These are phyloP conservation scores for Hyphantria cunea DNA, from an alignment of 1,140 invertebrate genomes.

Conservation along the genomic window DNA sequence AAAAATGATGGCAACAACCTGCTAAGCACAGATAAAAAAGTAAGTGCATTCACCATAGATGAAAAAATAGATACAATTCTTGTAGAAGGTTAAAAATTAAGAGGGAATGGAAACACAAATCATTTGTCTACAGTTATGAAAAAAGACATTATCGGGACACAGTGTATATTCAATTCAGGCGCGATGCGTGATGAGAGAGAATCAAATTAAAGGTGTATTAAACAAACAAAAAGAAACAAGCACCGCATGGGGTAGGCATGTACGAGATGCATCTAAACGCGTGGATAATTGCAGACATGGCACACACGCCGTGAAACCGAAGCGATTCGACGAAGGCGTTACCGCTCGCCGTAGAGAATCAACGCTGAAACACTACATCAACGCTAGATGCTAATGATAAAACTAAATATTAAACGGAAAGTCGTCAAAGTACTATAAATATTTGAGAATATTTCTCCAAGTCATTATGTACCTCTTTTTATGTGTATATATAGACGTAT, in stretches of 20 bases:
- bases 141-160: too few species aligned
- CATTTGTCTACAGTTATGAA: not conserved
- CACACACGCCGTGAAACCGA: constrained; percentile 20
- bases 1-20: not conserved
- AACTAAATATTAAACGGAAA: constrained; percentile 15
- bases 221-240: constrained; percentile 16
- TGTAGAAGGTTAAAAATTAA: too few species aligned
- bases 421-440: not conserved
- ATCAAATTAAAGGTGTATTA: constrained; percentile 13
- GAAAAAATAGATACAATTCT: not conserved
- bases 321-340: constrained; percentile 26
- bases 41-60: not conserved
- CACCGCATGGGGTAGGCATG: constrained; percentile 13
- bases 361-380: constrained; percentile 28
- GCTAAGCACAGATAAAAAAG: not conserved
- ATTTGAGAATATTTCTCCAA: not conserved
- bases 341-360: constrained; percentile 29
- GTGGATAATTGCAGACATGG: constrained; percentile 41
- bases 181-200: not conserved
- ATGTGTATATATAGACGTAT: too few species aligned
- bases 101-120: too few species aligned
- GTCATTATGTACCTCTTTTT: not conserved
- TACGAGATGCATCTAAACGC: constrained; percentile 36
- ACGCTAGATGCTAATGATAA: constrained; percentile 31
- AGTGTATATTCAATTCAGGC: too few species aligned